phyloP scores from a whole-genome alignment of 2,113 vertebrate genomes.

The Sterrhoptilus dennistouni region DNA sequence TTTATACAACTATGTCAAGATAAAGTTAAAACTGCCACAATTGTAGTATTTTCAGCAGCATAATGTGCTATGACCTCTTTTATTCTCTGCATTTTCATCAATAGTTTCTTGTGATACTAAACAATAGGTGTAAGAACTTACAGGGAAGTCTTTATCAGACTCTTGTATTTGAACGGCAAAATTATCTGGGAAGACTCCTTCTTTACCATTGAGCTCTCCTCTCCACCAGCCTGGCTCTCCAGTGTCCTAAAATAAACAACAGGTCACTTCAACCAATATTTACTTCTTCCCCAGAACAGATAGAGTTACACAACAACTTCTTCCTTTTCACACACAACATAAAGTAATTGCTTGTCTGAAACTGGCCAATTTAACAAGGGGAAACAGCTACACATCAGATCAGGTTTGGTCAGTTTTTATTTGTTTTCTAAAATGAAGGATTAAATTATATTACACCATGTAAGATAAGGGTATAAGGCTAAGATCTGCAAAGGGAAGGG shows the following conservation, averaged over 20 bases:
- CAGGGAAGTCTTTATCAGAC: conserved; percentile 86
- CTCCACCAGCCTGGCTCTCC: conserved; percentile 94
- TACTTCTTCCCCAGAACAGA: background rate
- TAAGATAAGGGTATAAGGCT: background rate
- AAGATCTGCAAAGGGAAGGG: background rate
- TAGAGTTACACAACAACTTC: background rate
- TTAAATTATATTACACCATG: background rate
- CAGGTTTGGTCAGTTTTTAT: background rate
- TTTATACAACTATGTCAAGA: background rate
- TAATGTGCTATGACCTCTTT: background rate
- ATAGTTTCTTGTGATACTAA: background rate
- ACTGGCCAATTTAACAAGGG: background rate
- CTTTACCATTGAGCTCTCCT: conserved; percentile 86
- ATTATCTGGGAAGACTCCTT: conserved; percentile 94
- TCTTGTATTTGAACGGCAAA: conserved; percentile 84
- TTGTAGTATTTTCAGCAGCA: background rate
- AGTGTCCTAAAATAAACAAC: conserved; percentile 82
- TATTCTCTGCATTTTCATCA: background rate
- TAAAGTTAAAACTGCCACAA: background rate
- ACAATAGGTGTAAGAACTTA: conserved; percentile 62
- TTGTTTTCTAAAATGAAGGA: background rate
- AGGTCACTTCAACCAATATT: background rate
- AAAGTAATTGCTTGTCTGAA: background rate
- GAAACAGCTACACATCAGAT: background rate
- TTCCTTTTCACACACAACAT: background rate